Conservation (phyloP, 2,888 invertebrate genomes). For the Alloplasta piceator region DNA sequence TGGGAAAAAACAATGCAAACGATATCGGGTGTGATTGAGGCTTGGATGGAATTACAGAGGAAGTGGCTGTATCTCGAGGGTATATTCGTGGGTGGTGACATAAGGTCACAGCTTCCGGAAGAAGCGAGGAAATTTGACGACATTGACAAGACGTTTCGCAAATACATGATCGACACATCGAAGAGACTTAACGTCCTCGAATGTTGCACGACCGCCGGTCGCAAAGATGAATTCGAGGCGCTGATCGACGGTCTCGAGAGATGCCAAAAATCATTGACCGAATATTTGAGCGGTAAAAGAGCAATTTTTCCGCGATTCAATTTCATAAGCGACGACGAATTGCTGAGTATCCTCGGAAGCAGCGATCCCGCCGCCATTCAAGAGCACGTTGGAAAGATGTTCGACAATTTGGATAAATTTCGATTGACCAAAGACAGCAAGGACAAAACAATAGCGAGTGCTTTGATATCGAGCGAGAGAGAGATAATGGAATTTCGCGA, state of each 20-base stretch:
- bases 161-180: constrained; percentile 93
- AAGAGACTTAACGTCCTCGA: constrained; percentile 92
- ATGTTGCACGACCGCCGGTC: constrained; percentile 89
- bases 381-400: constrained; percentile 98
- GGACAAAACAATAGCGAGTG: constrained; percentile 88
- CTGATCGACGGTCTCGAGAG: constrained; percentile 91
- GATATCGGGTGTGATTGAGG: constrained; percentile 94
- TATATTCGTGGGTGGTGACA: constrained; percentile 95
- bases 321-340: constrained; percentile 96
- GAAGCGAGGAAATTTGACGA: constrained; percentile 96
- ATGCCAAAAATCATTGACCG: constrained; percentile 96
- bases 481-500: constrained; percentile 94
- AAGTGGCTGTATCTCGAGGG: constrained; percentile 97
- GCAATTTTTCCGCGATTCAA: constrained; percentile 95
- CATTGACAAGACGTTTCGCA: constrained; percentile 92
- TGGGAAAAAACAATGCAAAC: constrained; percentile 93
- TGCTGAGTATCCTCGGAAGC: constrained; percentile 94
- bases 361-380: constrained; percentile 93
- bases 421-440: constrained; percentile 87
- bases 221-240: constrained; percentile 90
- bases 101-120: constrained; percentile 93
- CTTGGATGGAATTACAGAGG: constrained; percentile 93
- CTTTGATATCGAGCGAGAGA: constrained; percentile 94
- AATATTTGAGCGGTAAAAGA: constrained; percentile 94
- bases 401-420: constrained; percentile 93